Evolutionary conservation across 2,888 invertebrate genomes (phyloP), one percentile per base, ranked within the genome.

Genomic region (Amphipyra tragopoginis): DNA sequence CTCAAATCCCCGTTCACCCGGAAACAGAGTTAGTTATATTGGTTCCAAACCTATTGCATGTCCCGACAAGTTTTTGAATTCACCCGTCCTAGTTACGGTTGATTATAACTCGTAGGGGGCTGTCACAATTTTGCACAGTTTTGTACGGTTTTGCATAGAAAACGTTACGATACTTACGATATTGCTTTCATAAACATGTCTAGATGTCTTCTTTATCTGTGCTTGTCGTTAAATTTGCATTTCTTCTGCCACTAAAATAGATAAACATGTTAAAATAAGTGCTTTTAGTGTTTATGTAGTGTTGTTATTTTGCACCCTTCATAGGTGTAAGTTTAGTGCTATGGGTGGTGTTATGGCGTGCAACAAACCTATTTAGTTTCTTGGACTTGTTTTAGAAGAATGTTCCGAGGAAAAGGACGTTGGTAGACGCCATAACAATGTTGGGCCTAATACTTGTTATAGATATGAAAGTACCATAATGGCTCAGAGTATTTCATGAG

Each of bases 241-340:
- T 62, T 77, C 60, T 62, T 65, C 60, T 74, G 47, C 44, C 34
- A 53, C 48, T 65, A 44, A 63, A 63, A 64, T 59, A 77, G 74
- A 75, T 74, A 77, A 69, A 69, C 26, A 58, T 72, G 75, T 74
- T 69, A 58, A 65, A 72, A 57, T 56, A 57, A 72, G 45, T 55
- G 64, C 43, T 56, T 69, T 60, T 57, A 56, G 59, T 47, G 53
- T 56, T 47, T 33, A 43, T 47, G 11, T 8, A 47, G 40, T 26
- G 42, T 61, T 53, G 38, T 52, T 73, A 52, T 60, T 73, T 49
- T 21, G 15, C 61, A 47, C 21, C 49, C 39, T 73, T 14, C 15
- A 15, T 8, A 15, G 36, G 40, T 50, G 53, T 68, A 54, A 13
- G 47, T 14, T 1, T 51, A 26, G 38, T 72, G 21, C 36, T 53